phyloP scores from a whole-genome alignment of 2,888 invertebrate genomes.

The Mystacides longicornis region DNA sequence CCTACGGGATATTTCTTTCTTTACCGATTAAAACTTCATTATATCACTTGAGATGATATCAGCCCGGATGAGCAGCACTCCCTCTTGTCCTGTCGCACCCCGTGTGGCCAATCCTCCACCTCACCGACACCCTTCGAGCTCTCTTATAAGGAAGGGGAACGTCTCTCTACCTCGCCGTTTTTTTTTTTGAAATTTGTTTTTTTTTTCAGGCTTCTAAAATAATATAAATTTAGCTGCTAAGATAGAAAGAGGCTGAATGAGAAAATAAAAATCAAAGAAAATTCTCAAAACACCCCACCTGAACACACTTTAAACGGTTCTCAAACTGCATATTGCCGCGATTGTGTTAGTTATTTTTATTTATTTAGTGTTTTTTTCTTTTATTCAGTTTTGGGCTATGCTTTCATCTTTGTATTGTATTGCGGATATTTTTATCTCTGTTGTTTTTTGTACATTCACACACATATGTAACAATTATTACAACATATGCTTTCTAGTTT shows the following conservation, averaged over 20 bases:
- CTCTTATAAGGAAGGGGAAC: neutral
- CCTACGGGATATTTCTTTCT: constrained; percentile 34
- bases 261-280: constrained; percentile 1
- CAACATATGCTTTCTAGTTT: too few relatives aligned
- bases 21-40: constrained; percentile 44
- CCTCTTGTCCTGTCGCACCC: neutral
- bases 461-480: too few relatives aligned
- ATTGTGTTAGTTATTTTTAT: too few relatives aligned
- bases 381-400: too few relatives aligned
- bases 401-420: too few relatives aligned
- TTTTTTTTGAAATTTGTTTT: constrained; percentile 2
- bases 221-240: constrained; percentile 4
- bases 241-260: neutral
- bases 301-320: neutral
- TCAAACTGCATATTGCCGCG: constrained; percentile 2
- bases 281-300: neutral
- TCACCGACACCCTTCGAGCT: neutral
- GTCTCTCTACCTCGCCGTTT: too few relatives aligned
- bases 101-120: constrained; percentile 12
- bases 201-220: constrained; percentile 6
- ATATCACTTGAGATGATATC: constrained; percentile 35
- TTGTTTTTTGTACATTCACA: too few relatives aligned
- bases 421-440: too few relatives aligned
- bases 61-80: constrained; percentile 10
- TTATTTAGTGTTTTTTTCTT: too few relatives aligned